Evolutionary conservation across 2,888 invertebrate genomes (phyloP), one percentile per base, ranked within the genome.

Genomic region (Drosophila pseudotakahashii): DNA sequence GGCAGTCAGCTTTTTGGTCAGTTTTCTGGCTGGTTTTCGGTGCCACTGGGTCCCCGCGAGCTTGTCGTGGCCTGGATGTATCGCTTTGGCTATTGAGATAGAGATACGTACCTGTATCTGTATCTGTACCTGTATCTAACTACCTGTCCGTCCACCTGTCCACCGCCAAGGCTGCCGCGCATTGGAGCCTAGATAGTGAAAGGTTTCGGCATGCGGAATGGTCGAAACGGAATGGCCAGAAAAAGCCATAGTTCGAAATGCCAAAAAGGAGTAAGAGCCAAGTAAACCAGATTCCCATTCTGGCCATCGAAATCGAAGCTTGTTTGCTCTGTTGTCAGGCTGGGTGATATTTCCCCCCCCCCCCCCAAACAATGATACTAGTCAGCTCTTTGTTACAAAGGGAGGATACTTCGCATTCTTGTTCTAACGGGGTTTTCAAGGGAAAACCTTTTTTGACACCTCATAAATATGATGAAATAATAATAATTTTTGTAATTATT

Each of bases 91-190:
- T 34, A 7, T 36, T 19, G 30, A 7, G 1, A 30, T 30, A 7
- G 7, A 30, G 30, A 30, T 30, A 30, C 7, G 68, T 54, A 47
- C 48, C 68, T 45, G 37, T 68, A 14, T 55, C 44, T 41, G 39
- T 39, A 64, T 39, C 47, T 36, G 67, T 23, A 7, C 14, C 19
- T 30, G 59, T 70, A 42, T 51, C 62, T 73, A 32, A 37, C 51
- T 42, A 45, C 52, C 67, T 69, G 73, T 55, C 58, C 66, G 48
- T 71, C 58, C 60, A 45, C 54, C 11, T 41, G 61, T 59, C 42
- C 36, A 48, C 41, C 41, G 48, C 86, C 89, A 86, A 89, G 89
- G 89, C 89, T 89, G 69, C 54, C 37, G 67, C 73, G 71, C 63
- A 54, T 68, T 68, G 61, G 47, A 61, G 67, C 64, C 53, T 63